Conservation (phyloP, 2,888 invertebrate genomes). For the Litoditis marina region DNA sequence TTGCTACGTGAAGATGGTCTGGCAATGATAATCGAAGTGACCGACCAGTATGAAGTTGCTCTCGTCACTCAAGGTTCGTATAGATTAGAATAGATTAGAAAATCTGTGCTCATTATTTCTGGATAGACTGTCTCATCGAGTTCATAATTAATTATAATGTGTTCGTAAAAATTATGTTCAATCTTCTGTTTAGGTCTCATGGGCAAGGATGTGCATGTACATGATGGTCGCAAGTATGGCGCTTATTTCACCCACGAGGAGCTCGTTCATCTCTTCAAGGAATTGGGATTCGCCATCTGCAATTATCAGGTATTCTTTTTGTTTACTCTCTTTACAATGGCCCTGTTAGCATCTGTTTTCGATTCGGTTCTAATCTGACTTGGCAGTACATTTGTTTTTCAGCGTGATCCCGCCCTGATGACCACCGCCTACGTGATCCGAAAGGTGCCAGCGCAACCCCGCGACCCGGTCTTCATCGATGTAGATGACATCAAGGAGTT, state of each 20-base stretch:
- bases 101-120: too few relatives aligned
- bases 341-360: too few relatives aligned
- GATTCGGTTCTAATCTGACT: too few relatives aligned
- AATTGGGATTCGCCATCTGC: conserved; percentile 58
- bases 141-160: too few relatives aligned
- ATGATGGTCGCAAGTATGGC: conserved; percentile 43
- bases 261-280: conserved; percentile 48
- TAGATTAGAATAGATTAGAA: background rate
- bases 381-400: too few relatives aligned
- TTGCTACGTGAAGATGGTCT: conserved; percentile 63
- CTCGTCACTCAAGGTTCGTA: conserved; percentile 43
- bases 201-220: conserved; percentile 38
- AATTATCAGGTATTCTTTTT: conserved; percentile 32
- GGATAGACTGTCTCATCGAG: too few relatives aligned
- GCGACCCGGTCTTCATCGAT: conserved; percentile 57
- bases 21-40: conserved; percentile 63
- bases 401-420: conserved; percentile 48
- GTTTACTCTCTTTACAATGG: background rate
- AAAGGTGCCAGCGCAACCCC: conserved; percentile 33
- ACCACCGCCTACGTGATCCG: conserved; percentile 54
- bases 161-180: too few relatives aligned
- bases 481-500: conserved; percentile 60
- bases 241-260: conserved; percentile 51
- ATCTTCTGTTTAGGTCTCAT: conserved; percentile 25
- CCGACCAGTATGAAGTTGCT: conserved; percentile 60